Conservation (phyloP, 1,140 invertebrate genomes). For the Drosophila ambigua region DNA sequence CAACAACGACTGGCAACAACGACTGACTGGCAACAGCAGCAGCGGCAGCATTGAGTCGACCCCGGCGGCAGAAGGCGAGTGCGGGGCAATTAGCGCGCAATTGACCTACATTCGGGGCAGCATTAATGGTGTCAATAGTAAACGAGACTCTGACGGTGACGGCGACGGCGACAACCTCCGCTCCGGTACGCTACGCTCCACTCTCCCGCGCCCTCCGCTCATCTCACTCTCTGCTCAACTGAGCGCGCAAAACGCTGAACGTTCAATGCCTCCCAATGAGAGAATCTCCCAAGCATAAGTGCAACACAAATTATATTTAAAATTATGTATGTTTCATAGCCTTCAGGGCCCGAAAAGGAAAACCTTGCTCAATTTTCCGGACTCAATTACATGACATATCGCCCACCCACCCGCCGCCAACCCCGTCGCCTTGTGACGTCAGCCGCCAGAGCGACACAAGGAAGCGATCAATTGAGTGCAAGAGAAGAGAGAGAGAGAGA, state of each 20-base stretch:
- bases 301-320: constrained; percentile 47
- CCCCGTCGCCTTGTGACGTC: constrained; percentile 35
- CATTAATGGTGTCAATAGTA: constrained; percentile 83
- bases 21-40: constrained; percentile 49
- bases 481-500: background rate
- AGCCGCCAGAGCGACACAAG: constrained; percentile 19
- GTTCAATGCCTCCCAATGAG: constrained; percentile 33
- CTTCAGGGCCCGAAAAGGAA: constrained; percentile 34
- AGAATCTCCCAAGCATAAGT: constrained; percentile 21
- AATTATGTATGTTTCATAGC: constrained; percentile 42
- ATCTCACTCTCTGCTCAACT: constrained; percentile 22
- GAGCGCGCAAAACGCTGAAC: constrained; percentile 12
- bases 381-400: constrained; percentile 8
- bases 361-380: constrained; percentile 23
- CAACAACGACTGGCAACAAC: background rate
- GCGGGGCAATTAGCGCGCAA: constrained; percentile 82
- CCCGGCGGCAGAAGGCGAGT: constrained; percentile 58
- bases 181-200: constrained; percentile 15
- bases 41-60: constrained; percentile 56
- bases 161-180: constrained; percentile 47
- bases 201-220: constrained; percentile 12
- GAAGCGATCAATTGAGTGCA: constrained; percentile 22
- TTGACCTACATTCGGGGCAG: constrained; percentile 81
- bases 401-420: constrained; percentile 2
- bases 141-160: constrained; percentile 60